phyloP scores from a whole-genome alignment of 2,888 invertebrate genomes.

The Itoplectis maculator region DNA sequence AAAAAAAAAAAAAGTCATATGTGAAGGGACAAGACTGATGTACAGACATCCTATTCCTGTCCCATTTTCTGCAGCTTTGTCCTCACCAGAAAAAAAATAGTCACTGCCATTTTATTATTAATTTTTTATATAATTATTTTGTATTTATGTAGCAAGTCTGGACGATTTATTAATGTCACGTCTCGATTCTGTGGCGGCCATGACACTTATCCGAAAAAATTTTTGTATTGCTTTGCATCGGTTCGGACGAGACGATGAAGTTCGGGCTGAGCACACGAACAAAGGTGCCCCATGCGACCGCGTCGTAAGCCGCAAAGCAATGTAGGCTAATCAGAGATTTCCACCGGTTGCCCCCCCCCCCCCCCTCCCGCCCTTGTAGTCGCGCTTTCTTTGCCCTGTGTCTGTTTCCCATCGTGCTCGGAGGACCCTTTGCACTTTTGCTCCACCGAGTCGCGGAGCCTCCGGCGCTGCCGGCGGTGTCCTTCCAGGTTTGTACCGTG shows the following conservation, averaged over 20 bases:
- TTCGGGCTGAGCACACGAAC: slow-evolving; percentile 16
- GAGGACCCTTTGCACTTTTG: slow-evolving; percentile 37
- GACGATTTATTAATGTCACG: no score
- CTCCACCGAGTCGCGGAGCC: not conserved
- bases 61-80: not conserved
- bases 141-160: no score
- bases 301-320: slow-evolving; percentile 71
- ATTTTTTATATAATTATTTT: no score
- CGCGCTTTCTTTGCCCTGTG: slow-evolving; percentile 50
- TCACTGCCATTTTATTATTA: no score
- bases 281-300: slow-evolving; percentile 61
- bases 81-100: not conserved
- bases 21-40: slow-evolving; percentile 13
- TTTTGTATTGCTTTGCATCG: no score
- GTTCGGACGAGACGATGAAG: slow-evolving; percentile 2
- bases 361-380: slow-evolving; percentile 36
- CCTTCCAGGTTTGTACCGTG: not conserved
- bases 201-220: no score
- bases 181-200: no score
- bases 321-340: slow-evolving; percentile 81
- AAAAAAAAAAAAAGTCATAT: slow-evolving; percentile 27
- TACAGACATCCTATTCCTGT: slow-evolving; percentile 7
- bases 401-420: slow-evolving; percentile 34
- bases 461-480: not conserved
- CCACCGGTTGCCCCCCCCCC: slow-evolving; percentile 44